Percentiles rank a stretch among this genome's conserved stretches.
phyloP scores from a whole-genome alignment of 2,797 vertebrate species.

The Syngnathus rostellatus region DNA sequence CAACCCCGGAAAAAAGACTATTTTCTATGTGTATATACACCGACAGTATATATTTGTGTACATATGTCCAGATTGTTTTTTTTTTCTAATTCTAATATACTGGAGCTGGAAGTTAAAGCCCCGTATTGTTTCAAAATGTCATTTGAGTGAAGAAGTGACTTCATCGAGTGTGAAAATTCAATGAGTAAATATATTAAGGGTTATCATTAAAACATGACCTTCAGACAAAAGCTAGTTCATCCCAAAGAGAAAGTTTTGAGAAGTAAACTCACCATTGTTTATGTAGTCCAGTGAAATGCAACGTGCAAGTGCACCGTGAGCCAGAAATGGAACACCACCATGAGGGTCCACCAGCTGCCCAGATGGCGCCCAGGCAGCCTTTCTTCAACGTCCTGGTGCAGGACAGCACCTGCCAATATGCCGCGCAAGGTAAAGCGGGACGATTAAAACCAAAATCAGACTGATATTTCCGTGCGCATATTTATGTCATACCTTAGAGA shows the following conservation, averaged over 20 bases:
- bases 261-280: no score
- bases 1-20: not conserved
- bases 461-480: no score
- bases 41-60: conserved; percentile 9
- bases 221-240: no score
- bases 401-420: conserved; percentile 90
- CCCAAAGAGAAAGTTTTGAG: no score
- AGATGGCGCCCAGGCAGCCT: conserved; percentile 82
- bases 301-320: conserved; percentile 87
- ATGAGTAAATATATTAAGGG: no score
- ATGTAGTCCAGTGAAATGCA: no score
- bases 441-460: not conserved
- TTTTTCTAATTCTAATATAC: conserved; percentile 61
- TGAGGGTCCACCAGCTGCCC: conserved; percentile 87
- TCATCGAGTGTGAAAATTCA: not conserved
- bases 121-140: not conserved
- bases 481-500: no score
- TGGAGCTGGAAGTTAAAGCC: not conserved
- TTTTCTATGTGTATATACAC: conserved; percentile 39
- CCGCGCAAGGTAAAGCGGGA: conserved; percentile 78
- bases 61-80: conserved; percentile 18
- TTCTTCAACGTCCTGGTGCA: conserved; percentile 97
- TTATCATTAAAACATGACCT: no score
- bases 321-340: conserved; percentile 93
- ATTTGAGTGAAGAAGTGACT: not conserved